These are phyloP conservation scores for Acanthoscelides obtectus DNA, from an alignment of 2,888 invertebrate genomes.

Conservation along the genomic window DNA sequence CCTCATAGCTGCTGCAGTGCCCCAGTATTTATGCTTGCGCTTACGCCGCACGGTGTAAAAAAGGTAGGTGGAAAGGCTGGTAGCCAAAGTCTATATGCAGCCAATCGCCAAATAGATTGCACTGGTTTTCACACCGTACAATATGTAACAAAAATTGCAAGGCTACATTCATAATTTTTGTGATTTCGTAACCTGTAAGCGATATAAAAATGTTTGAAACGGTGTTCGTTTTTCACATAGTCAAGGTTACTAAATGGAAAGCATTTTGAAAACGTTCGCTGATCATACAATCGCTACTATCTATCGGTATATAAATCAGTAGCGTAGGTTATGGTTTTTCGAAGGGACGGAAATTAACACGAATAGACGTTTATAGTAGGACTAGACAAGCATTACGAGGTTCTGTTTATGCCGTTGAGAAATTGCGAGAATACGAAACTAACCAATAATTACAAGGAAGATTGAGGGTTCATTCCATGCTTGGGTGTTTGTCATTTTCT, in stretches of 20 bases:
- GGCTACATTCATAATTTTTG: neutral
- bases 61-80: too few relatives aligned
- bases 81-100: neutral
- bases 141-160: neutral
- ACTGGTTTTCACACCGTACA: neutral
- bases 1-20: too few relatives aligned
- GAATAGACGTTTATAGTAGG: too few relatives aligned
- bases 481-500: too few relatives aligned
- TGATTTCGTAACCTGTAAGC: neutral
- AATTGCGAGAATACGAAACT: too few relatives aligned
- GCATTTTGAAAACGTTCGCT: neutral
- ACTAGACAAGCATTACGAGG: too few relatives aligned
- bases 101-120: neutral
- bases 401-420: too few relatives aligned
- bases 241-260: neutral
- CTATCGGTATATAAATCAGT: neutral
- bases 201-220: neutral
- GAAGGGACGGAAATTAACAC: too few relatives aligned
- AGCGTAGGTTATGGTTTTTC: neutral
- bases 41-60: too few relatives aligned
- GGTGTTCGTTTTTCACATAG: neutral
- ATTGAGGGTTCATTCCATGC: too few relatives aligned
- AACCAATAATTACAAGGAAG: too few relatives aligned
- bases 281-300: neutral
- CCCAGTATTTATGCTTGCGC: too few relatives aligned